Evolutionary conservation across 2,888 invertebrate genomes (phyloP).

Genomic region (Nymphalis polychloros): DNA sequence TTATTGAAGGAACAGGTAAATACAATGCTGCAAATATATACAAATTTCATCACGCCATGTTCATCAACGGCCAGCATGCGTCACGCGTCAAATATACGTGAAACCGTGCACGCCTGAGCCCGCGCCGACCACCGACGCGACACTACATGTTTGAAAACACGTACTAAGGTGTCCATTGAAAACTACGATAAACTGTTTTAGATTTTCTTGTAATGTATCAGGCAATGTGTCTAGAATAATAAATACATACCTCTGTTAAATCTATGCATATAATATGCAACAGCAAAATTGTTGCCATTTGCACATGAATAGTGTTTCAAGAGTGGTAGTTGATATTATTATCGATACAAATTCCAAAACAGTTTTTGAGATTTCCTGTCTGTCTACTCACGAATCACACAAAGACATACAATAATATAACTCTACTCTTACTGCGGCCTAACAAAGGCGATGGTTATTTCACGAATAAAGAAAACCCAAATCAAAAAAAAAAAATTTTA

Average conservation of each 20-base stretch:
- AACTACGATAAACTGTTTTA: conserved; percentile 27
- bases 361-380: too few relatives aligned
- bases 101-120: conserved; percentile 29
- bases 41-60: conserved; percentile 39
- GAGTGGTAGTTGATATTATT: not conserved
- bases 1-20: conserved; percentile 4
- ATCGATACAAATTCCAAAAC: too few relatives aligned
- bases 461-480: too few relatives aligned
- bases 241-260: not conserved
- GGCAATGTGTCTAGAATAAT: conserved; percentile 17
- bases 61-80: conserved; percentile 25
- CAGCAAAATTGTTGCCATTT: too few relatives aligned
- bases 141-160: conserved; percentile 41
- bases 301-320: not conserved
- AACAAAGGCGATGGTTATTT: too few relatives aligned
- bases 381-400: too few relatives aligned
- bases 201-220: conserved; percentile 21
- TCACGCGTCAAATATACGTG: conserved; percentile 34
- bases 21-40: conserved; percentile 28
- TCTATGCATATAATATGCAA: not conserved
- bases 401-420: too few relatives aligned
- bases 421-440: too few relatives aligned
- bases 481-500: too few relatives aligned
- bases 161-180: conserved; percentile 39
- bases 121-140: conserved; percentile 27